phyloP scores from a whole-genome alignment of 2,113 vertebrate genomes.

The Pachypanchax playfairii region DNA sequence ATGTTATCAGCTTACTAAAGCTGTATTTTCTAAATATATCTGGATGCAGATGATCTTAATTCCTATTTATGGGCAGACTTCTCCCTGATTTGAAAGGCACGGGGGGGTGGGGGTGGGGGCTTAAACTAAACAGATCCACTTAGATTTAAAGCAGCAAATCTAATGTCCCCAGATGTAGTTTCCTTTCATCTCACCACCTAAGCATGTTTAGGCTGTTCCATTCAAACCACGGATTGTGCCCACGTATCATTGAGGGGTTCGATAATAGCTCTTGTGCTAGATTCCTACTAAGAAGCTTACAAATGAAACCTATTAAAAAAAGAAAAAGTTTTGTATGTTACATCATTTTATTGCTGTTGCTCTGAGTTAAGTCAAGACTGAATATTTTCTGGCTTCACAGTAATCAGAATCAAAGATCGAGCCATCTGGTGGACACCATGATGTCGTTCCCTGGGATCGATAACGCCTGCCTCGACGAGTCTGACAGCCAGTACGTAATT shows the following conservation, averaged over 20 bases:
- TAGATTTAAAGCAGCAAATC: conserved; percentile 26
- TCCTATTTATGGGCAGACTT: conserved; percentile 9
- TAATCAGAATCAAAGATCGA: conserved; percentile 83
- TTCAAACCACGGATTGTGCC: not conserved
- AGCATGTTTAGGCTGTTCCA: not conserved
- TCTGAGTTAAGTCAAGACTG: not conserved
- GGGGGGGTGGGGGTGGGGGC: not conserved
- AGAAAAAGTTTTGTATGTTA: not conserved
- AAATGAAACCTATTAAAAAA: not conserved
- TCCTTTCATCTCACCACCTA: conserved; percentile 7
- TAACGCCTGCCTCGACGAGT: conserved; percentile 80
- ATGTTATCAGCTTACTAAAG: conserved; percentile 3
- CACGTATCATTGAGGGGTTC: not conserved
- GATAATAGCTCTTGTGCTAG: conserved; percentile 13
- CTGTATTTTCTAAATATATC: conserved; percentile 1
- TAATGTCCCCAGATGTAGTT: not conserved
- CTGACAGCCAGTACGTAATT: conserved; percentile 68
- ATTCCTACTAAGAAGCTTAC: conserved; percentile 4
- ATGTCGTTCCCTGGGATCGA: conserved; percentile 90
- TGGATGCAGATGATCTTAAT: conserved; percentile 5
- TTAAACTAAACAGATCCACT: conserved; percentile 18
- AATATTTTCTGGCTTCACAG: conserved; percentile 68
- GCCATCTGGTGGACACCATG: conserved; percentile 81
- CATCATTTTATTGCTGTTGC: not conserved
- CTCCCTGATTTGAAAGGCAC: not conserved